Percentiles rank a stretch among this genome's conserved stretches.
phyloP scores from a whole-genome alignment of 1,140 invertebrate genomes.

The Megalonaias nervosa region DNA sequence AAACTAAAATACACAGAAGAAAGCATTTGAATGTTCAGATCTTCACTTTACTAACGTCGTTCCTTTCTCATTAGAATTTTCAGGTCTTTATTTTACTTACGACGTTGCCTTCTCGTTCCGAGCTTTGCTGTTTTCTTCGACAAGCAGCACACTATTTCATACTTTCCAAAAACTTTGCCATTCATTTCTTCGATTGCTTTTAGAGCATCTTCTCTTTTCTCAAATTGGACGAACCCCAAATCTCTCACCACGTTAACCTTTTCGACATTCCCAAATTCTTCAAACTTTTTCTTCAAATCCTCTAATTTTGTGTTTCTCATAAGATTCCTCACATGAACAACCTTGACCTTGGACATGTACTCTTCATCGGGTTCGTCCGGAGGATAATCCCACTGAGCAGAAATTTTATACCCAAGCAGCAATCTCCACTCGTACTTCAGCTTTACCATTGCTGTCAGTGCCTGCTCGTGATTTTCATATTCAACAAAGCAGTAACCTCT shows the following conservation, averaged over 20 bases:
- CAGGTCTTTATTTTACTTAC: not conserved
- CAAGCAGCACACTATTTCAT: too few species aligned
- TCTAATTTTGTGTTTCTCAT: conserved; percentile 72
- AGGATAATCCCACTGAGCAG: conserved; percentile 89
- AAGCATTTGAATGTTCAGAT: too few species aligned
- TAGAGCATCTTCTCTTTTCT: conserved; percentile 65
- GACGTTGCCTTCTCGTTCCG: too few species aligned
- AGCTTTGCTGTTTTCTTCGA: too few species aligned
- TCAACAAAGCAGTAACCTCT: conserved; percentile 69
- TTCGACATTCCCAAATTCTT: conserved; percentile 58
- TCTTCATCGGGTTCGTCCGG: conserved; percentile 82
- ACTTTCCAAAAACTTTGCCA: too few species aligned
- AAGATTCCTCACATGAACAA: conserved; percentile 74
- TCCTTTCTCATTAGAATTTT: not conserved
- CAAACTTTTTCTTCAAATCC: conserved; percentile 60
- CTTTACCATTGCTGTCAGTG: conserved; percentile 77
- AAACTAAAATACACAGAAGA: too few species aligned
- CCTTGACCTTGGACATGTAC: conserved; percentile 77
- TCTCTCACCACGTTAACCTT: conserved; percentile 72
- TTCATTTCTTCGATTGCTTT: conserved; percentile 14
- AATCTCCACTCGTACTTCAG: conserved; percentile 5
- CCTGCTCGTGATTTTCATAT: conserved; percentile 83
- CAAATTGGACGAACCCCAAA: conserved; percentile 74
- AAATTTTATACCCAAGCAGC: not conserved
- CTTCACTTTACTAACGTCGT: too few species aligned